phyloP scores from a whole-genome alignment of 2,888 invertebrate genomes.

The Thyatira batis region DNA sequence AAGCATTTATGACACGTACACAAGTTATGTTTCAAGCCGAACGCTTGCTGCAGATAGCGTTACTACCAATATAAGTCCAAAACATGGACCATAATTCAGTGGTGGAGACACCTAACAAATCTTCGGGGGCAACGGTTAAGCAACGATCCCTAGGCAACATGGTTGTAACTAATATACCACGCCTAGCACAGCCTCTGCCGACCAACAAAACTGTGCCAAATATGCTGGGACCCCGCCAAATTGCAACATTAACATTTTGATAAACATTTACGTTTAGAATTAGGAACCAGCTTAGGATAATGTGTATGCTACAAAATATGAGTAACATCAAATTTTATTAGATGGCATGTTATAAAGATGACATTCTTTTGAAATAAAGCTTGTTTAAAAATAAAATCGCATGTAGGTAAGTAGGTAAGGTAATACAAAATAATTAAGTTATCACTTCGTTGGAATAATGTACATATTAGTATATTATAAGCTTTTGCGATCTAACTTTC shows the following conservation, averaged over 20 bases:
- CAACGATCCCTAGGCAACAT: constrained; percentile 22
- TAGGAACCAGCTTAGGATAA: background rate
- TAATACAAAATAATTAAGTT: no score
- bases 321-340: no score
- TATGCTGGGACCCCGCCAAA: constrained; percentile 53
- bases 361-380: no score
- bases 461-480: no score
- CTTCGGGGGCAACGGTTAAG: constrained; percentile 28
- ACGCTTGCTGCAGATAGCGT: constrained; percentile 9
- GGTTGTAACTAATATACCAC: constrained; percentile 32
- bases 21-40: constrained; percentile 1
- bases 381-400: no score
- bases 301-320: background rate
- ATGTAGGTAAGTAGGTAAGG: no score
- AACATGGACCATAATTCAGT: constrained; percentile 50
- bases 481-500: no score
- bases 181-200: constrained; percentile 2
- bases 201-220: constrained; percentile 41
- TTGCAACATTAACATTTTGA: constrained; percentile 60
- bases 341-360: no score
- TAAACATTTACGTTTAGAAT: constrained; percentile 27
- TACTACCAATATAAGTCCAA: constrained; percentile 15
- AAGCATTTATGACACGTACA: background rate
- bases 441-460: no score
- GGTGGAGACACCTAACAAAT: constrained; percentile 45